Percentiles rank a stretch among this genome's conserved stretches.
Evolutionary conservation across 2,797 vertebrate genomes (phyloP).

Genomic region (Neostethus bicornis): DNA sequence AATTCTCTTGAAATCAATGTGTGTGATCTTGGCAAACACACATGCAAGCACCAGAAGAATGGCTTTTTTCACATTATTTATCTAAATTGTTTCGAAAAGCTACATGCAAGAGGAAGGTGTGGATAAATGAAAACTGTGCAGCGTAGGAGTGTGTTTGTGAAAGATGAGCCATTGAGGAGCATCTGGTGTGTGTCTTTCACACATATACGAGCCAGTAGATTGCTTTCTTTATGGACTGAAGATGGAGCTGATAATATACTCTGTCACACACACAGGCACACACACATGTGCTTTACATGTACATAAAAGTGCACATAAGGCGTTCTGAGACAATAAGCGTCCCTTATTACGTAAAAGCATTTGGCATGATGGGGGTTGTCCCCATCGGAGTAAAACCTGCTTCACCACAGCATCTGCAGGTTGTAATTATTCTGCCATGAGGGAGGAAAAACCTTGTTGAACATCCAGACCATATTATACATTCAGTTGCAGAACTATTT

Average conservation of each 20-base stretch:
- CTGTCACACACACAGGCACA: slow-evolving; percentile 26
- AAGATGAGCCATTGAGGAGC: neutral
- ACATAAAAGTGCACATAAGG: slow-evolving; percentile 25
- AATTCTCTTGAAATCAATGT: neutral
- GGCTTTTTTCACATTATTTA: slow-evolving; percentile 22
- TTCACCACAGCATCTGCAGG: slow-evolving; percentile 72
- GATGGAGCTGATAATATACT: slow-evolving; percentile 40
- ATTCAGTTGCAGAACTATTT: too few relatives aligned
- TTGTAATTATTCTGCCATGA: slow-evolving; percentile 68
- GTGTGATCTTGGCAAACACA: neutral
- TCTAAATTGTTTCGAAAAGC: slow-evolving; percentile 28
- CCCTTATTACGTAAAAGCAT: slow-evolving; percentile 35
- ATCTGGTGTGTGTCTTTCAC: slow-evolving; percentile 22
- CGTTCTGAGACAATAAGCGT: slow-evolving; percentile 56
- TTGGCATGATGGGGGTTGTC: slow-evolving; percentile 46
- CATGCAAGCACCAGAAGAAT: neutral
- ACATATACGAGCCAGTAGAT: slow-evolving; percentile 18
- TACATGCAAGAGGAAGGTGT: slow-evolving; percentile 37
- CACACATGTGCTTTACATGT: too few relatives aligned
- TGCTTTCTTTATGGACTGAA: slow-evolving; percentile 18
- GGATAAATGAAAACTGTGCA: slow-evolving; percentile 13
- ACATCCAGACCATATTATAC: too few relatives aligned
- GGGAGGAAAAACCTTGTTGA: slow-evolving; percentile 25
- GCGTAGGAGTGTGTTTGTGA: neutral
- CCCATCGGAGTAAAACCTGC: slow-evolving; percentile 42